Base-by-base conservation (phyloP, 2,797 vertebrate species). In the Babyrousa celebensis region DNA sequence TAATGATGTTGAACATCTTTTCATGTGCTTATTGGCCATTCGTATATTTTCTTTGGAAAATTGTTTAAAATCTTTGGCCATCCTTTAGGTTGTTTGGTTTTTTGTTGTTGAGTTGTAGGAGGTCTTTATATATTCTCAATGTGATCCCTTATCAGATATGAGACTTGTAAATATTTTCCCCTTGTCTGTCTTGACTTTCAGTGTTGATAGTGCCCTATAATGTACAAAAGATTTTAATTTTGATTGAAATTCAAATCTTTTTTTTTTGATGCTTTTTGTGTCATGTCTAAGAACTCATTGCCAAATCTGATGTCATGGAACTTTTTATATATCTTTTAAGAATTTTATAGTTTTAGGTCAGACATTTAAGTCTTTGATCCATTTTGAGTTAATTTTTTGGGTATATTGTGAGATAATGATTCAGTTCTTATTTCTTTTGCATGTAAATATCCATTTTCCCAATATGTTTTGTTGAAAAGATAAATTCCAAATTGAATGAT, bases 301-400 rank as follows among this genome's bases (percentile, higher is more conserved):
- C 48, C 48, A 88, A 67, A 83, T 82, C 5, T 48, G 56, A 6
- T 36, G 6, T 54, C 16, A 27, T 71, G 43, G 48, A 67, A 68
- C 29, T 48, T 84, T 89, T 77, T 14, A 43, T 40, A 62, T 56
- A 18, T 56, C 15, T 77, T 54, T 32, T 70, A 32, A 54, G 6
- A 88, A 14, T 79, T 94, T 71, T 85, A 72, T 67, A 60, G 63
- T 92, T 83, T 82, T 63, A 67, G 17, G 14, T 29, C 43, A 40
- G 40, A 82, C 14, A 25, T 86, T 80, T 91, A 82, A 58, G 27
- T 75, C 8, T 58, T 72, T 63, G 54, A 58, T 67, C 60, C 21
- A 23, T 75, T 62, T 84, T 84, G 63, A 92, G 40, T 88, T 92
- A 89, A 63, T 71, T 88, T 92, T 92, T 92, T 70, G 21, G 17